Evolutionary conservation across 1,140 invertebrate species (phyloP).

Genomic region (Xylocopa sonorina): DNA sequence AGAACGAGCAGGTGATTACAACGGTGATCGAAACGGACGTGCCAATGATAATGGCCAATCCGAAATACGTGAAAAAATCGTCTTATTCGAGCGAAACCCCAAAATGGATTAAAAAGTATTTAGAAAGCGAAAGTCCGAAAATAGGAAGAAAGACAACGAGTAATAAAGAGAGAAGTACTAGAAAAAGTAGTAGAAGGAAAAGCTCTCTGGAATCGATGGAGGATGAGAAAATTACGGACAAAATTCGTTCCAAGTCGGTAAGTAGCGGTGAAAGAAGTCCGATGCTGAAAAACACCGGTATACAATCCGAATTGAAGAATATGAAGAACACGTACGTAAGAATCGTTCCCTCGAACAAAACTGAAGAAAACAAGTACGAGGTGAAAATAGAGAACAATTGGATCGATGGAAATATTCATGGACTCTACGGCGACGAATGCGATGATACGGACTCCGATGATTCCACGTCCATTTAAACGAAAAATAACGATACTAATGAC

Average conservation of each 20-base stretch:
- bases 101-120: slow-evolving; percentile 76
- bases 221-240: slow-evolving; percentile 52
- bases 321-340: slow-evolving; percentile 69
- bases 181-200: slow-evolving; percentile 50
- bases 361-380: slow-evolving; percentile 67
- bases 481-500: neutral
- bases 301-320: slow-evolving; percentile 41
- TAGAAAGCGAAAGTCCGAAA: slow-evolving; percentile 68
- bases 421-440: slow-evolving; percentile 65
- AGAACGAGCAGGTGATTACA: slow-evolving; percentile 78
- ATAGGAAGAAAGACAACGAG: slow-evolving; percentile 28
- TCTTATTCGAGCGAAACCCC: slow-evolving; percentile 75
- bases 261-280: slow-evolving; percentile 46
- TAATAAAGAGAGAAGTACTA: slow-evolving; percentile 56
- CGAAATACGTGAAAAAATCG: slow-evolving; percentile 75
- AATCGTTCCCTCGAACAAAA: slow-evolving; percentile 68
- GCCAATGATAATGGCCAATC: slow-evolving; percentile 71
- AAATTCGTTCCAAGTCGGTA: slow-evolving; percentile 57
- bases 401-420: slow-evolving; percentile 62
- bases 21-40: slow-evolving; percentile 78
- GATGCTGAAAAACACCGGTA: neutral
- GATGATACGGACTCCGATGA: slow-evolving; percentile 75
- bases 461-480: slow-evolving; percentile 78
- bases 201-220: slow-evolving; percentile 58
- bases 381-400: slow-evolving; percentile 69